Evolutionary conservation across 1,140 invertebrate species (phyloP), one percentile per base, ranked within the genome.

Genomic region (Pseudoatta argentina): DNA sequence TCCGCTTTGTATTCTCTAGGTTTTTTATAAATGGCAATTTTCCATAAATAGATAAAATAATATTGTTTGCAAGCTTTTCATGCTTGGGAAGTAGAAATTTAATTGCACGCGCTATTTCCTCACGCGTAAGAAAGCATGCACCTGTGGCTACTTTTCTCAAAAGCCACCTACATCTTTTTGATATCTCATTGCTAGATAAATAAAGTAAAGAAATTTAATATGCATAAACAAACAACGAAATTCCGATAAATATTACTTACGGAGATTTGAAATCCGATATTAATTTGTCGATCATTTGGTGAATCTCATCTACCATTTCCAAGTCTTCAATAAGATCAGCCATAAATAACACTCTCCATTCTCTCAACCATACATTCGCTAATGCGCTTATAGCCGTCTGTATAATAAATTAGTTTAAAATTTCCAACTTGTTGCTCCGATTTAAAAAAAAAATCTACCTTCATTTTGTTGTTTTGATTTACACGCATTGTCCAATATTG

Each of bases 281-380:
- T 30, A 96, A 88, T 86, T 94, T 94, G 34, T 96, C 91, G 14
- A 97, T 92, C 86, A 94, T 95, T 16, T 95, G 87, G 39, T 93
- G 90, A 16, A 96, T 89, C 5, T 86, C 90, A 75, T 87, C 78
- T 59, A 91, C 87, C 66, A 93, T 59, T 24, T 89, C 79, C 24
- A 90, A 81, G 18, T 94, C 83, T 86, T 96, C 95, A 27, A 95
- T 61, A 21, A 96, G 91, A 91, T 96, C 96, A 21, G 96, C 96
- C 5, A 96, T 94, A 57, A 97, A 95, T 64, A 97, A 89, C 71
- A 96, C 93, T 91, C 95, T 96, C 96, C 96, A 97, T 53, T 96
- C 96, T 55, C 96, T 95, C 3, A 97, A 93, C 96, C 97, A 97
- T 48, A 95, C 93, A 16, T 95, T 95, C 87, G 97, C 97, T 92